These are phyloP conservation scores for Semnornis frantzii DNA, from an alignment of 2,113 vertebrate species.

Conservation along the genomic window DNA sequence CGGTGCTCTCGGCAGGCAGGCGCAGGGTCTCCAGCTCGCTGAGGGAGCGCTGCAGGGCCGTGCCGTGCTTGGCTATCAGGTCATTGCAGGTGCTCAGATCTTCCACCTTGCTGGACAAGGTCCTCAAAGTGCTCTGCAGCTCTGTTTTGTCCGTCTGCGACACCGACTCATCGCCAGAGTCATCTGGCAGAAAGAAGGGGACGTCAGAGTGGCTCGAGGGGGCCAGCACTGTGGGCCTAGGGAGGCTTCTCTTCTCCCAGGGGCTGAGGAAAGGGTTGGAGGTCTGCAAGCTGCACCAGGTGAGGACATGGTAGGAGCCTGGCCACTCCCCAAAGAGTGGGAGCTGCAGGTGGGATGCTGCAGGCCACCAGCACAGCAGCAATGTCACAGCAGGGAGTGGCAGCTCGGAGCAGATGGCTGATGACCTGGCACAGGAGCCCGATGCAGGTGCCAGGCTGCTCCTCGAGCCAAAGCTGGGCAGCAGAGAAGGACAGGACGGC, in stretches of 20 bases:
- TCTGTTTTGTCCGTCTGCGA: constrained; percentile 86
- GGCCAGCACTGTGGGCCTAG: background rate
- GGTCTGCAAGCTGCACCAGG: background rate
- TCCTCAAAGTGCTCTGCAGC: constrained; percentile 90
- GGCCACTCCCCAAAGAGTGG: background rate
- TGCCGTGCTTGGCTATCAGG: constrained; percentile 95
- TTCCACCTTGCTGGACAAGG: constrained; percentile 92
- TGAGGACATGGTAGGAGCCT: background rate
- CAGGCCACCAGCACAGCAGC: fast-evolving
- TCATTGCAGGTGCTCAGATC: constrained; percentile 96
- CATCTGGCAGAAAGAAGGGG: constrained; percentile 68
- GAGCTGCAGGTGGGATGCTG: fast-evolving
- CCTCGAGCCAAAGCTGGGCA: background rate
- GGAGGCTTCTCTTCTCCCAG: background rate
- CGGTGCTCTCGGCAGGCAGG: constrained; percentile 82
- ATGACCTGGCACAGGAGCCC: background rate
- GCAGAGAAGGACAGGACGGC: background rate
- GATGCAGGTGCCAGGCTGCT: background rate
- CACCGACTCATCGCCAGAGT: constrained; percentile 88
- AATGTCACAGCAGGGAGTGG: fast-evolving
- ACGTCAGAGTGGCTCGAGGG: background rate
- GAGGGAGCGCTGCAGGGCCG: constrained; percentile 93
- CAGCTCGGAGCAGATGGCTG: background rate
- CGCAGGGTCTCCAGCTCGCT: constrained; percentile 91
- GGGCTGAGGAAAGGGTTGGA: background rate